Evolutionary conservation across 2,888 invertebrate species (phyloP).

Genomic region (Lithodes maja): DNA sequence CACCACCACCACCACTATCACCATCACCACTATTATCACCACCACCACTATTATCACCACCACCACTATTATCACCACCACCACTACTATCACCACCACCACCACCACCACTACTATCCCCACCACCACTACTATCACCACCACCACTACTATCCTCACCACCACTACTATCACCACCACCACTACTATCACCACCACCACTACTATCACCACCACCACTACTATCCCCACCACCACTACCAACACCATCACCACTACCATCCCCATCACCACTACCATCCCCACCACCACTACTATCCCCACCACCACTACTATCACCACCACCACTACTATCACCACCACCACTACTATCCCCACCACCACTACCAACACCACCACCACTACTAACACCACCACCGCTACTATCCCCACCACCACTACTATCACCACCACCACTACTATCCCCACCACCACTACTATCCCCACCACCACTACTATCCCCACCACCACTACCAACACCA

Average conservation of each 20-base stretch:
- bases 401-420: neutral
- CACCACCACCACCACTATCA: neutral
- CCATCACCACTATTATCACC: neutral
- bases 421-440: neutral
- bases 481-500: no score
- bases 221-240: neutral
- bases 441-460: neutral
- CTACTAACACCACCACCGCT: neutral
- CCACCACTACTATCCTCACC: neutral
- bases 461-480: no score
- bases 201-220: neutral
- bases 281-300: neutral
- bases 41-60: neutral
- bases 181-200: neutral
- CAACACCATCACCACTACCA: neutral
- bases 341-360: neutral
- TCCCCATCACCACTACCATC: neutral
- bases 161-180: no score
- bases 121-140: neutral
- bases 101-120: neutral
- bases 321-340: neutral
- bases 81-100: neutral
- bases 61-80: neutral
- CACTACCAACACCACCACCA: neutral
- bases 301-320: neutral